Evolutionary conservation across 2,113 vertebrate species (phyloP), one percentile per base, ranked within the genome.

Genomic region (Neotragus pygmaeus): DNA sequence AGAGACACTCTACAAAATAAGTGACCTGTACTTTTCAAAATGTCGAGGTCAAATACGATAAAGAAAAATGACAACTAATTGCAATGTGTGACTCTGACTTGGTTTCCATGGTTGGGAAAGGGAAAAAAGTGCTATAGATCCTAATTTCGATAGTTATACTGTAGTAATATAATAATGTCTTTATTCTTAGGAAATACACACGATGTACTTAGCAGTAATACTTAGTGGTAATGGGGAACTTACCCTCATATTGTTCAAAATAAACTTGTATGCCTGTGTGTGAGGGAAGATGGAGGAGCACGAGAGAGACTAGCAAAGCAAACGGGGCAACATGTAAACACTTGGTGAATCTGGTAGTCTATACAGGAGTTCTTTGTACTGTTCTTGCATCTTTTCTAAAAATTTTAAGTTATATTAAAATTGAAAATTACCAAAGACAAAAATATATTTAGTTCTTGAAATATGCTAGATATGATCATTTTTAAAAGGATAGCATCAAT

Each of bases 401-500:
- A 96, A 64, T 88, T 30, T 91, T 91, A 91, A 88, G 47, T 93
- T 94, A 84, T 15, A 91, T 77, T 89, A 89, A 62, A 49, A 66
- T 33, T 70, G 14, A 53, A 92, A 97, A 66, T 92, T 78, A 81
- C 27, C 45, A 49, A 96, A 78, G 64, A 53, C n/a, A 75, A 58
- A 88, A 90, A 43, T 58, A 57, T 43, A 57, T 55, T 70, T 88
- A 78, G 25, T 70, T 28, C 27, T 89, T 94, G 7, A 91, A 91
- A 94, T 85, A 81, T 45, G 33, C 49, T 45, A 84, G 75, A 70
- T 28, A 21, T 45, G 11, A 81, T 93, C 60, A 85, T 64, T 96
- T 92, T 87, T 55, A 21, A 88, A 88, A 88, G 49, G 70, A 89
- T 58, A 47, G 10, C 4, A 87, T 81, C 86, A 85, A 58, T 80